phyloP scores from a whole-genome alignment of 2,113 vertebrate genomes.

The Mirounga angustirostris region DNA sequence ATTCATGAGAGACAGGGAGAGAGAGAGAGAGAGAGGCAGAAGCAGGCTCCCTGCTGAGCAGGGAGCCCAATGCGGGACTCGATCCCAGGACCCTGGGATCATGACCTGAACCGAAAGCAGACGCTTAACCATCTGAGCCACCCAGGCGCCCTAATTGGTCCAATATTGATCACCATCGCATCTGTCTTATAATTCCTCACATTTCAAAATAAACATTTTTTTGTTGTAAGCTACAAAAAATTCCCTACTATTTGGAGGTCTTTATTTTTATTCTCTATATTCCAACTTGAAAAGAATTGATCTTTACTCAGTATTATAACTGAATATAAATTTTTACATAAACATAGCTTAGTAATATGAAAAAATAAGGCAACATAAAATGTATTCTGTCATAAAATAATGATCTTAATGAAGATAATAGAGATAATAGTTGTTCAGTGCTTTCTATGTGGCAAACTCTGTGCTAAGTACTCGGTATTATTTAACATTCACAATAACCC shows the following conservation, averaged over 20 bases:
- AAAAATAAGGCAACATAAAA: neutral
- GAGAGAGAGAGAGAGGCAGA: too few species aligned
- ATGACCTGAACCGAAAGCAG: too few species aligned
- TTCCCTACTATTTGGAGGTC: neutral
- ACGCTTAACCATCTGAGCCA: too few species aligned
- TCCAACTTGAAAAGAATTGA: neutral
- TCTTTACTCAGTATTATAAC: neutral
- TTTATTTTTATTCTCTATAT: slow-evolving; percentile 14
- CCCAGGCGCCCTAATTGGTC: neutral
- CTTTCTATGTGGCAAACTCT: neutral
- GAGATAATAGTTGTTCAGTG: neutral
- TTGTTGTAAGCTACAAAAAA: neutral
- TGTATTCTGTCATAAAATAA: neutral
- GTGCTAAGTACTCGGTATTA: neutral
- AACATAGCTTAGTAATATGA: neutral
- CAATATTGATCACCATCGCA: neutral
- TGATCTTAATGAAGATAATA: neutral
- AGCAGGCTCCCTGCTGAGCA: too few species aligned
- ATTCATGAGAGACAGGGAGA: too few species aligned
- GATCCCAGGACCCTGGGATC: too few species aligned
- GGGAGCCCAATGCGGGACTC: too few species aligned
- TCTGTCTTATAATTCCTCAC: neutral
- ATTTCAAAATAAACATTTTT: neutral
- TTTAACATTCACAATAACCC: neutral
- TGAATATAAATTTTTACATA: neutral